Base-by-base conservation (phyloP, 1,140 invertebrate genomes). In the Ridgeia piscesae region DNA sequence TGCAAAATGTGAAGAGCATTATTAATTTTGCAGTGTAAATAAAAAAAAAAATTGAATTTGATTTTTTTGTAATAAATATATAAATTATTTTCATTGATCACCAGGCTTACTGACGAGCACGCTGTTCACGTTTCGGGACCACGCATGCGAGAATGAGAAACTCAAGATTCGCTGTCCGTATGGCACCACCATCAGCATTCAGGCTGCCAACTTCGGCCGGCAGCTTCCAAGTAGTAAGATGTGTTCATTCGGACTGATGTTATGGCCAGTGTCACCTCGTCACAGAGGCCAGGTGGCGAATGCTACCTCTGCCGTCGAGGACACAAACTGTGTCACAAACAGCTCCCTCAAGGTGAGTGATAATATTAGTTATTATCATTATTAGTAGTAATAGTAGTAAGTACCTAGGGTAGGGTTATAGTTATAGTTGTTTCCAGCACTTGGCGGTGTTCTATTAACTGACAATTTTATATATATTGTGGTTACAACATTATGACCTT, bases 51-150 rank as follows among this genome's bases (percentile, higher is more conserved):
- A n/a, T n/a, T n/a, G n/a, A n/a, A n/a, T n/a, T n/a, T n/a, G n/a
- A n/a, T n/a, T n/a, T n/a, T n/a, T n/a, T n/a, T n/a, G n/a, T n/a
- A n/a, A 11, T 42, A 6, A 42, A 42, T 42, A 42, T 42, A 42
- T 42, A 42, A 11, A 42, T 77, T 90, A 90, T 90, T 21, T 90
- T 21, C 11, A 14, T 34, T 90, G 89, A 31, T 33, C 35, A 34
- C 14, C 97, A 99, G 98, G 98, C 94, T 96, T 98, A 92, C 97
- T 99, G 93, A 97, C 98, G 94, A 98, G 98, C 88, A 98, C 98
- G 31, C 96, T 99, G 93, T 97, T 98, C 94, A 98, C 98, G 92
- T 98, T 98, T 96, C 98, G 99, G 95, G 97, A 97, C 94, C 98
- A 97, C 6, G 97, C 97, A 4, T 99, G 98, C 96, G 98, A 99